Conservation (phyloP, 2,113 vertebrate species). For the Excalfactoria chinensis region DNA sequence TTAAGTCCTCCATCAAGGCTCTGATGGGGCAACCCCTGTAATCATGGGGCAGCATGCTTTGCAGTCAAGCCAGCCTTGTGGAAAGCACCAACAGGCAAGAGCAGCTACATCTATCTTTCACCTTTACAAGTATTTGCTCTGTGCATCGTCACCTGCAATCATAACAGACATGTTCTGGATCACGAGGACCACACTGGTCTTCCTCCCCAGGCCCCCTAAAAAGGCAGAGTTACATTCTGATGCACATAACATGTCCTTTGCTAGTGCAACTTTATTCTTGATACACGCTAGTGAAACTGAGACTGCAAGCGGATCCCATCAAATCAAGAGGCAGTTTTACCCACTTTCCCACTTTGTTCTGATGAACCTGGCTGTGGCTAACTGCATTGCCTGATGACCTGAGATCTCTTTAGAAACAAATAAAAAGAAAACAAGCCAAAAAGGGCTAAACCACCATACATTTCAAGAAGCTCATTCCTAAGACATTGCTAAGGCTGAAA, state of each 20-base stretch:
- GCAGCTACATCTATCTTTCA: not conserved
- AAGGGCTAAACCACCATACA: constrained; percentile 45
- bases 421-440: constrained; percentile 28
- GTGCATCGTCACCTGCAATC: not conserved
- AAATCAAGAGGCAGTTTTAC: not conserved
- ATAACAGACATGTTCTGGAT: not conserved
- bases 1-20: fast-evolving
- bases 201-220: not conserved
- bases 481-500: constrained; percentile 56
- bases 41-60: fast-evolving
- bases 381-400: constrained; percentile 18
- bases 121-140: not conserved
- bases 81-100: not conserved
- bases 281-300: not conserved
- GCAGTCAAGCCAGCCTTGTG: not conserved
- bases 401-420: constrained; percentile 35
- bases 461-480: constrained; percentile 23
- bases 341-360: not conserved
- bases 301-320: not conserved
- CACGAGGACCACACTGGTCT: not conserved
- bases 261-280: not conserved
- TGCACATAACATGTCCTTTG: not conserved
- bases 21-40: not conserved
- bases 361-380: not conserved
- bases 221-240: not conserved